These are phyloP conservation scores for Ecliptopera silaceata DNA, from an alignment of 2,888 invertebrate species.

Conservation along the genomic window DNA sequence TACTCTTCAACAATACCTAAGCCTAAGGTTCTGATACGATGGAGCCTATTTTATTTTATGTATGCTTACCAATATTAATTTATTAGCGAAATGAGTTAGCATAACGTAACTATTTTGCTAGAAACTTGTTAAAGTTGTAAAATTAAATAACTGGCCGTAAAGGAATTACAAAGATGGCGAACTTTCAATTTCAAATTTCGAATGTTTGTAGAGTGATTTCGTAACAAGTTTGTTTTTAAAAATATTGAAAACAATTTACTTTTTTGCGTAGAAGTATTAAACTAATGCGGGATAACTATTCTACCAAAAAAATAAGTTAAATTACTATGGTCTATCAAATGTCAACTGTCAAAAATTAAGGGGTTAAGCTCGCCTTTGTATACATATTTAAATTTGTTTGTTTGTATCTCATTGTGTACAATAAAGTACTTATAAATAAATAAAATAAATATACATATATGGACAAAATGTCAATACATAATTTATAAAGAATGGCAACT, in stretches of 20 bases:
- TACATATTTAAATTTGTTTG: too few species aligned
- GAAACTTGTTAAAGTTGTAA: neutral
- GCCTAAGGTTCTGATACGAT: conserved; percentile 1
- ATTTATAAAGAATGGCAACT: neutral
- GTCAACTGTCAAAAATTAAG: too few species aligned
- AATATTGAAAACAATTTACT: neutral
- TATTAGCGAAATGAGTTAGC: neutral
- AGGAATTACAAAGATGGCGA: neutral
- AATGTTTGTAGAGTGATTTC: neutral
- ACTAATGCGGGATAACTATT: too few species aligned
- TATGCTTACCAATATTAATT: neutral
- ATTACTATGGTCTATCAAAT: too few species aligned
- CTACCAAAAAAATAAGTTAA: too few species aligned
- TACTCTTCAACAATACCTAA: conserved; percentile 5
- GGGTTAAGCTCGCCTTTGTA: too few species aligned
- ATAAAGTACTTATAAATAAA: too few species aligned
- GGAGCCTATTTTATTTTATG: neutral
- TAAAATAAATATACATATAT: too few species aligned
- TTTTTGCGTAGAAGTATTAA: too few species aligned
- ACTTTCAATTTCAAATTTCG: neutral
- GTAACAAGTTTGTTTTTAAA: neutral
- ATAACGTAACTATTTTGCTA: neutral
- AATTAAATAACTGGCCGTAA: neutral
- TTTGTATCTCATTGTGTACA: too few species aligned
- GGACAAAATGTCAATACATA: too few species aligned